Conservation (phyloP, 2,888 invertebrate genomes). For the Cheilosia scutellata region DNA sequence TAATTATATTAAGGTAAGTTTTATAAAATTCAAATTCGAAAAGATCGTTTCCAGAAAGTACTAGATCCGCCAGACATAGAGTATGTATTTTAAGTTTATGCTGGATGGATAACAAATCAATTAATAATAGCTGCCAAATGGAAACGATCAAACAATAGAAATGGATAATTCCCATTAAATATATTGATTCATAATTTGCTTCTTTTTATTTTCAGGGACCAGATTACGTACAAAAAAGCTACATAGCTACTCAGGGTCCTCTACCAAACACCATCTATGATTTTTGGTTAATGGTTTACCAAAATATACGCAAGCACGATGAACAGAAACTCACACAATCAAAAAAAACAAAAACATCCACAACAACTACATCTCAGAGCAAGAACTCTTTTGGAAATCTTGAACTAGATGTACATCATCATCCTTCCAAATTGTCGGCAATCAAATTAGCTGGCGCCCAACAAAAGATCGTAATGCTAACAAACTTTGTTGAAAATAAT, state of each 20-base stretch:
- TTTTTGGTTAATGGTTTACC: slow-evolving; percentile 94
- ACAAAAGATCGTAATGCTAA: slow-evolving; percentile 94
- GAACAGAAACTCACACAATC: slow-evolving; percentile 18
- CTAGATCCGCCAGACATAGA: too few species aligned
- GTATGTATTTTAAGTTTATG: too few species aligned
- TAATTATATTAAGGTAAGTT: slow-evolving; percentile 93
- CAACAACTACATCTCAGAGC: neutral
- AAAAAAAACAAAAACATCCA: neutral
- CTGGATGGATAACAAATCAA: too few species aligned
- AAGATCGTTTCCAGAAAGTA: too few species aligned
- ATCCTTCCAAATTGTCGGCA: neutral
- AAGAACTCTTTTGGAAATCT: neutral
- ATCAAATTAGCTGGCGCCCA: slow-evolving; percentile 74
- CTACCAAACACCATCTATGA: slow-evolving; percentile 94
- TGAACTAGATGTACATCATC: neutral
- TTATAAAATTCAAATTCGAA: neutral
- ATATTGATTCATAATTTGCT: neutral
- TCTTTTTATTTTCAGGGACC: slow-evolving; percentile 88
- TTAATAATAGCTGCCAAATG: too few species aligned
- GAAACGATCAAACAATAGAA: too few species aligned
- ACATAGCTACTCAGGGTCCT: slow-evolving; percentile 97
- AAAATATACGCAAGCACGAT: slow-evolving; percentile 84
- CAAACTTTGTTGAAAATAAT: slow-evolving; percentile 93
- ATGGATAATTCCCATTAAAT: too few species aligned
- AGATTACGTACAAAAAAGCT: slow-evolving; percentile 93